Evolutionary conservation across 2,797 vertebrate genomes (phyloP).

Genomic region (Phalloptychus januarius): DNA sequence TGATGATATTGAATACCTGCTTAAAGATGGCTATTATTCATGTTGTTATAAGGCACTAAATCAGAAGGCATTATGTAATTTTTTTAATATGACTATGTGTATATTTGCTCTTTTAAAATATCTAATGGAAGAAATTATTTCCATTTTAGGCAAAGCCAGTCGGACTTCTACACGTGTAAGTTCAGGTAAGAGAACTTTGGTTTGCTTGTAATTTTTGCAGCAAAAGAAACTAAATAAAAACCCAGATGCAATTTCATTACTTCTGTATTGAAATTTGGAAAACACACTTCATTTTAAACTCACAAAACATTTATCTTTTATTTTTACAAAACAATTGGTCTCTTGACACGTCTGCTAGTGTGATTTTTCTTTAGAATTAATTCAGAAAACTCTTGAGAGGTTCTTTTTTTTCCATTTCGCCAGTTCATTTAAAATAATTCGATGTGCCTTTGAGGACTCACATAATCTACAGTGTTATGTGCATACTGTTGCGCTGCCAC

Average conservation of each 20-base stretch:
- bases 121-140: conserved; percentile 12
- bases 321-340: background rate
- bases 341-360: background rate
- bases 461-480: background rate
- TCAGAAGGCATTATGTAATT: background rate
- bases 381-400: background rate
- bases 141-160: conserved; percentile 49
- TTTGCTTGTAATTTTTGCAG: background rate
- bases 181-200: conserved; percentile 32
- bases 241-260: background rate
- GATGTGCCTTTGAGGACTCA: too few species aligned
- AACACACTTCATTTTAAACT: background rate
- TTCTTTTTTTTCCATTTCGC: background rate
- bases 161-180: conserved; percentile 23
- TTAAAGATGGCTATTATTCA: background rate
- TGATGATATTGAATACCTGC: background rate
- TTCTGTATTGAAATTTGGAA: background rate
- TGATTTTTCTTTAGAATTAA: background rate
- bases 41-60: background rate
- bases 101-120: background rate
- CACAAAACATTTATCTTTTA: too few species aligned
- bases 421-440: too few species aligned
- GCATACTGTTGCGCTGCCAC: background rate
- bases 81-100: background rate
- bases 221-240: background rate